Base-by-base conservation (phyloP, 2,797 vertebrate genomes). In the Pipistrellus nathusii region DNA sequence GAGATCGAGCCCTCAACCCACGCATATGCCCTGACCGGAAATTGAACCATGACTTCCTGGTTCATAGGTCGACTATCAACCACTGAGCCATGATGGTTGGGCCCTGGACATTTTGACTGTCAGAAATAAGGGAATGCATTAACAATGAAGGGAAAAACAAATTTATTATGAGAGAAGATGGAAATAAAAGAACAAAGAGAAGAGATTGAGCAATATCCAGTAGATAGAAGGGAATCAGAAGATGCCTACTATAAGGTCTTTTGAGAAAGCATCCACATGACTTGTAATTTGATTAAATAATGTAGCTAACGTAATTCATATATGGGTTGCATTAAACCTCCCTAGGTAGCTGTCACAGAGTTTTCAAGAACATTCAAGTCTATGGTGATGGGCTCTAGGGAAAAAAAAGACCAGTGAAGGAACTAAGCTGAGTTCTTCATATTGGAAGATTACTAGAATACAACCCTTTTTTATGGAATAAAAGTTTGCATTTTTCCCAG, bases 161-260 rank as follows among this genome's bases (percentile, higher is more conserved):
- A 85, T 76, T 95, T 38, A 11, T 95, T 38, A 11, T 14, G n/a
- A 93, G 38, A 69, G 35, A 89, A 77, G 30, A 23, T 55, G 20
- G 21, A 32, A 77, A 93, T 62, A 41, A 87, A 55, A 62, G 80
- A 92, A 85, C n/a, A 41, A 88, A 85, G 72, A 68, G 78, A 93
- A 94, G 21, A 85, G 25, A 80, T 30, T 82, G 30, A 13, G 46
- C 44, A 64, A 80, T 73, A 48, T 64, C 48, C 57, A 83, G 9
- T 27, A 83, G 64, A 66, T 90, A 48, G 69, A 85, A 89, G 35
- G 38, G 6, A 90, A 73, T 77, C 35, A 72, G 77, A 95, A 95
- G 51, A 72, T 11, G 84, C 30, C 55, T 81, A 73, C 64, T 82
- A 18, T 71, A 59, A 69, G 35, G 71, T 75, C 57, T 83, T 94